These are phyloP conservation scores for Gavia stellata DNA, from an alignment of 2,113 vertebrate genomes.

Conservation along the genomic window DNA sequence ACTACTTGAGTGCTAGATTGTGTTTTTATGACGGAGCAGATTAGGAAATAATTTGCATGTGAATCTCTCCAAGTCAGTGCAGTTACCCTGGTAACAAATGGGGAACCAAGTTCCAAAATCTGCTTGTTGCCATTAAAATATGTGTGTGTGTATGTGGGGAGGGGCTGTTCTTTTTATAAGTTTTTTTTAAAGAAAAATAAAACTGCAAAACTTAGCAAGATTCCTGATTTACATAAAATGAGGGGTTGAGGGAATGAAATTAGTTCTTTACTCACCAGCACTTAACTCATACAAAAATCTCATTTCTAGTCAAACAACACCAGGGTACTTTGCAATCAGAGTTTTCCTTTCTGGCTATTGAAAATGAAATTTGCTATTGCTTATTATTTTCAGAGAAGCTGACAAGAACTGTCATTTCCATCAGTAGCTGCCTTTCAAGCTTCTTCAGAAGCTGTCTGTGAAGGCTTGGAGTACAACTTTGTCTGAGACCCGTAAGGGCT, in stretches of 20 bases:
- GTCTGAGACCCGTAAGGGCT: not conserved
- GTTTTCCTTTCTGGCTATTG: not conserved
- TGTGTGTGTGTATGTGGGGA: not conserved
- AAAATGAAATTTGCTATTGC: not conserved
- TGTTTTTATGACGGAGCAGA: conserved; percentile 27
- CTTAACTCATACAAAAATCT: not conserved
- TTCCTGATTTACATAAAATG: conserved; percentile 6
- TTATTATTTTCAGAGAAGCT: not conserved
- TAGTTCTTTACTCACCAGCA: not conserved
- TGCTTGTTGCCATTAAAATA: not conserved
- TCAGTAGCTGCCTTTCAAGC: not conserved
- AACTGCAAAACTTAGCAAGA: not conserved
- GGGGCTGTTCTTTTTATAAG: not conserved
- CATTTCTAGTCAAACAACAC: not conserved
- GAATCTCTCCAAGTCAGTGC: not conserved
- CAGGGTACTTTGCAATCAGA: not conserved
- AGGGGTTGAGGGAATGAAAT: not conserved
- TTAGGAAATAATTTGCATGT: conserved; percentile 45
- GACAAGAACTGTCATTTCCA: not conserved
- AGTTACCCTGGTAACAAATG: conserved; percentile 52
- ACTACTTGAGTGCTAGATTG: conserved; percentile 4
- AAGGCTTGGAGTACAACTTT: not conserved
- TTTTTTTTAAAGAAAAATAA: not conserved
- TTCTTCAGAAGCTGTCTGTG: not conserved
- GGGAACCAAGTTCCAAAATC: not conserved